Conservation (phyloP, 2,113 vertebrate genomes). For the Xiphophorus couchianus region DNA sequence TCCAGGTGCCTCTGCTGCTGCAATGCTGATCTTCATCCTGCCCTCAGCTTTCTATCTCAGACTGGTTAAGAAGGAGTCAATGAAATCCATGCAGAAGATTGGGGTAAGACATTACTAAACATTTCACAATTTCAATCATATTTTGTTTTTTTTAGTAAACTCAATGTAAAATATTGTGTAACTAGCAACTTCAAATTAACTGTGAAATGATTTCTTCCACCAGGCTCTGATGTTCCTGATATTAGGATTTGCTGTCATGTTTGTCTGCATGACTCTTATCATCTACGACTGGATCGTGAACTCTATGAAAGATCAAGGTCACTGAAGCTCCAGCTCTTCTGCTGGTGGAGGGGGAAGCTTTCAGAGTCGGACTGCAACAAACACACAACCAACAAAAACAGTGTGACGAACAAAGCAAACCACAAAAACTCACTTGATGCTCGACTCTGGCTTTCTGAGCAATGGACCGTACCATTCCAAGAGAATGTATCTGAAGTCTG, state of each 20-base stretch:
- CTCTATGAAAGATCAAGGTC: neutral
- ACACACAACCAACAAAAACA: slow-evolving; percentile 31
- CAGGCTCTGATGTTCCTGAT: too few species aligned
- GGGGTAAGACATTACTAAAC: slow-evolving; percentile 81
- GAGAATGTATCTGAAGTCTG: slow-evolving; percentile 92
- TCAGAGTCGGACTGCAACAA: slow-evolving; percentile 9
- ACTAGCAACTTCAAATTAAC: too few species aligned
- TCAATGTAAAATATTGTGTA: too few species aligned
- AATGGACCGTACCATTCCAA: slow-evolving; percentile 93
- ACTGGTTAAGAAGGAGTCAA: slow-evolving; percentile 94
- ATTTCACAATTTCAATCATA: too few species aligned
- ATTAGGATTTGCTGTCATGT: too few species aligned
- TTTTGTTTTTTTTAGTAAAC: too few species aligned
- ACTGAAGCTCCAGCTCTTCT: neutral
- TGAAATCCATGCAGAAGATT: slow-evolving; percentile 94
- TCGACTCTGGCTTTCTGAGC: slow-evolving; percentile 73
- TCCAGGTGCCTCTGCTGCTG: slow-evolving; percentile 92
- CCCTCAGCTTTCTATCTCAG: slow-evolving; percentile 98
- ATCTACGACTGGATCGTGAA: slow-evolving; percentile 89
- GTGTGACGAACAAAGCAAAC: slow-evolving; percentile 21
- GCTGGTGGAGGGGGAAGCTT: neutral
- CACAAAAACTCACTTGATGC: slow-evolving; percentile 59
- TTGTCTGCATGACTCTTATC: slow-evolving; percentile 83
- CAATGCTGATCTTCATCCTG: slow-evolving; percentile 98
- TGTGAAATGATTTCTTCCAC: too few species aligned